Conservation (phyloP, 1,140 invertebrate genomes). For the Coelopa frigida region DNA sequence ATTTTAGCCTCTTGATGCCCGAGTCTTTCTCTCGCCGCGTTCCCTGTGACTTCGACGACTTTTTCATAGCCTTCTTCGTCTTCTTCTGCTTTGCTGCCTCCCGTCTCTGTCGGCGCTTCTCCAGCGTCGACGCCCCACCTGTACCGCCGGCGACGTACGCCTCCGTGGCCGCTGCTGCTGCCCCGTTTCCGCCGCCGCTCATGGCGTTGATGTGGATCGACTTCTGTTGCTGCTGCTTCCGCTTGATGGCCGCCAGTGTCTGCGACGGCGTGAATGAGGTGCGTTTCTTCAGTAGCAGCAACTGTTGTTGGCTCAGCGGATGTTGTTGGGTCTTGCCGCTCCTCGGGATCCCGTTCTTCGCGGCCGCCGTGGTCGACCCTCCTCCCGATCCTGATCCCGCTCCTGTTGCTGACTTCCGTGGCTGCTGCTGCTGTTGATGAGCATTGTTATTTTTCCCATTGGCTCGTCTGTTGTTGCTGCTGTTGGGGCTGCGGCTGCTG, state of each 20-base stretch:
- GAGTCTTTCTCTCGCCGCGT: constrained; percentile 12
- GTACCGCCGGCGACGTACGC: constrained; percentile 34
- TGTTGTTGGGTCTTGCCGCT: constrained; percentile 2
- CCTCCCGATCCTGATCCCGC: background rate
- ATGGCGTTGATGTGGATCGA: constrained; percentile 13
- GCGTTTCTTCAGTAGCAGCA: constrained; percentile 39
- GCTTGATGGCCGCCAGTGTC: constrained; percentile 34
- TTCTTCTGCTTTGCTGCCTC: constrained; percentile 2
- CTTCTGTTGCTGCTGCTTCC: constrained; percentile 26
- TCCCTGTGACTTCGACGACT: constrained; percentile 7
- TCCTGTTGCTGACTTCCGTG: constrained; percentile 23
- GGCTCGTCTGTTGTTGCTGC: constrained; percentile 28
- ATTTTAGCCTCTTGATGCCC: constrained; percentile 24
- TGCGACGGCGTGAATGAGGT: constrained; percentile 42
- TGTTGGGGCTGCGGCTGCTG: constrained; percentile 12
- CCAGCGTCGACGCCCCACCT: constrained; percentile 34
- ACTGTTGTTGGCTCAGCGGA: constrained; percentile 28
- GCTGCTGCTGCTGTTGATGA: constrained; percentile 17
- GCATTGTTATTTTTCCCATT: constrained; percentile 21
- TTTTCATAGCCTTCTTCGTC: constrained; percentile 9
- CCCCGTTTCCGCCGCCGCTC: constrained; percentile 15
- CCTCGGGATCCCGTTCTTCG: background rate
- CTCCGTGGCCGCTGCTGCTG: constrained; percentile 8
- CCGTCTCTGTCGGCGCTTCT: constrained; percentile 18
- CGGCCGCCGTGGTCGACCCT: background rate